phyloP scores from a whole-genome alignment of 2,797 vertebrate genomes.

The Phoxinus dragarum region DNA sequence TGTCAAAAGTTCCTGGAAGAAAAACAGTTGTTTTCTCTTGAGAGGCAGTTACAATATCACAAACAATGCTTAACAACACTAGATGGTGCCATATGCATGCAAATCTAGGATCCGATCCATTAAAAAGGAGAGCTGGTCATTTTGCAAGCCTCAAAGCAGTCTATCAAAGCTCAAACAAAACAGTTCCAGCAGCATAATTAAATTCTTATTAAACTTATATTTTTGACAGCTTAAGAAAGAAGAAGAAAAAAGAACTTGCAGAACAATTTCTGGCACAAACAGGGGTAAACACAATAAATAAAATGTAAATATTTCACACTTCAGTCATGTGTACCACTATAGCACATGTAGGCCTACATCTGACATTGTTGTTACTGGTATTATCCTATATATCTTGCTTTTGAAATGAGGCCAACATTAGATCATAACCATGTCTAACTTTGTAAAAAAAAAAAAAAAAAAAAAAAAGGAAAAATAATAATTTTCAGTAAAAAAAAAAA shows the following conservation, averaged over 20 bases:
- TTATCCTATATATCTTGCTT: not conserved
- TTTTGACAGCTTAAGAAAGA: not conserved
- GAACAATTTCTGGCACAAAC: not conserved
- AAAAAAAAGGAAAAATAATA: too few species aligned
- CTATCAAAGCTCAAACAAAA: not conserved
- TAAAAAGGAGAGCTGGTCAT: not conserved
- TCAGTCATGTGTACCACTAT: constrained; percentile 1
- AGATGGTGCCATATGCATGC: constrained; percentile 21
- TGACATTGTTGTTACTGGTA: not conserved
- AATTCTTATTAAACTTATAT: not conserved
- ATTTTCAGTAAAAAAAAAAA: not conserved
- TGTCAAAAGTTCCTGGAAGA: not conserved
- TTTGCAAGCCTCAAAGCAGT: not conserved
- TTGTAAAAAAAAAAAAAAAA: not conserved
- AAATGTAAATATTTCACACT: constrained; percentile 1
- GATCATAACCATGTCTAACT: not conserved
- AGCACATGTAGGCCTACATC: not conserved
- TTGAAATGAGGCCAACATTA: not conserved
- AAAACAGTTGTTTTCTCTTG: not conserved
- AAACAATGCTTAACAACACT: constrained; percentile 2
- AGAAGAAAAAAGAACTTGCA: not conserved
- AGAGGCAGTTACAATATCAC: not conserved
- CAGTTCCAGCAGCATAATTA: not conserved
- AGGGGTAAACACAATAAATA: not conserved
- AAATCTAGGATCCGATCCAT: not conserved